Evolutionary conservation across 2,888 invertebrate genomes (phyloP), one percentile per base, ranked within the genome.

Genomic region (Diarsia brunnea): DNA sequence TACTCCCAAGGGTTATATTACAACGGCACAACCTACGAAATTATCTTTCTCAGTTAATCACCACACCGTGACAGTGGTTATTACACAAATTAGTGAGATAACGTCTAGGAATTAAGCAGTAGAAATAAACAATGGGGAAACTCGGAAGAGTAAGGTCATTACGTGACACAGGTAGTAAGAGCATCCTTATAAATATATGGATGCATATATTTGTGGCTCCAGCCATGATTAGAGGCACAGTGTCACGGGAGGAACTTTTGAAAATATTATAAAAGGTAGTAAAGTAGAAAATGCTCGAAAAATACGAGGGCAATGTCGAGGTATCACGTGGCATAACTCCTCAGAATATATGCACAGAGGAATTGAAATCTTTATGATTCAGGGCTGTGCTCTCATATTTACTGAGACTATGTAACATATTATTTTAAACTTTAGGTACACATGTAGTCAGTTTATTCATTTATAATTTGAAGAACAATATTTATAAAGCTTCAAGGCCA

Each of bases 1-100:
- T 76, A 69, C 77, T 72, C 81, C 64, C 65, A 12, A 63, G 51
- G 58, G 78, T 67, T 70, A 53, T 72, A 78, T 88, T 79, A 73
- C 47, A 49, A 69, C 70, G 79, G 38, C 38, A 61, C 84, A 64
- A 75, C 78, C 74, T 72, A 76, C 73, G 64, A 84, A 86, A 84
- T 80, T 88, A 87, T 87, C 68, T 87, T 77, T 73, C 71, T 70
- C 69, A 72, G 81, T 84, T 88, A 82, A 85, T 88, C 77, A 87
- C 86, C 77, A 69, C 64, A 78, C 75, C 75, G 78, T 80, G 78
- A 77, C 82, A 78, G 78, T 74, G 77, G 78, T 77, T 85, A 85
- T 87, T 79, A 78, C 70, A 87, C 77, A 80, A 87, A 87, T 88
- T 87, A 75, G 87, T 60, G 19, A 80, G 87, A 87, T 88, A 87